Evolutionary conservation across 1,140 invertebrate genomes (phyloP), one percentile per base, ranked within the genome.

Genomic region (Drosophila tani): DNA sequence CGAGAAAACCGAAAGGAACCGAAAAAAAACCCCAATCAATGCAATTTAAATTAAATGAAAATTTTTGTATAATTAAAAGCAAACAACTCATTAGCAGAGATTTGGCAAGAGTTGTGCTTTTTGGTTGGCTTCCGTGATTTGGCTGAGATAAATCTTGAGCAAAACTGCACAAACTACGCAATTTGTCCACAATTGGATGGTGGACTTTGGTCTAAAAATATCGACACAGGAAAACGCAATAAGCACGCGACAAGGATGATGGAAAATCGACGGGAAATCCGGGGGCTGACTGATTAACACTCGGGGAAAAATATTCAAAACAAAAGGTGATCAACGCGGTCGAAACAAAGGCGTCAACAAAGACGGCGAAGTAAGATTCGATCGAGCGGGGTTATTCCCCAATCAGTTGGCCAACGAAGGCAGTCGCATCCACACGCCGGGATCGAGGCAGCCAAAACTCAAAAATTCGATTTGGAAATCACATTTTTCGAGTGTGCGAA

Each of bases 181-280:
- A 73, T 84, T 84, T 84, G 69, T 88, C 53, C 47, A 67, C 77
- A 65, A 64, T 70, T 67, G 32, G 32, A 2, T 35, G 32, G 32
- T 3, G 9, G 32, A 35, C 32, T 35, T 11, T 14, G 17, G 32
- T 35, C 69, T 73, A 73, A 43, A 71, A 73, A 71, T 73, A 73
- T n/a, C 9, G 35, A 17, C 12, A 29, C 38, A 53, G 55, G 43
- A 65, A 71, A 77, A 69, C 74, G 76, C 75, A 79, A 78, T 77
- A 78, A 71, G 75, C 84, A 88, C 80, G 84, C 77, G 84, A 87
- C 77, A 87, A 84, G 77, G 84, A 65, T 82, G 80, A 46, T 71
- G 40, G 56, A 58, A 45, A 65, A 63, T 65, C 24, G 32, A 32
- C 24, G 29, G 32, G 21, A 40, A 51, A 24, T 40, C 8, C 7